phyloP scores from a whole-genome alignment of 2,113 vertebrate species.

The Cynopterus brachyotis region DNA sequence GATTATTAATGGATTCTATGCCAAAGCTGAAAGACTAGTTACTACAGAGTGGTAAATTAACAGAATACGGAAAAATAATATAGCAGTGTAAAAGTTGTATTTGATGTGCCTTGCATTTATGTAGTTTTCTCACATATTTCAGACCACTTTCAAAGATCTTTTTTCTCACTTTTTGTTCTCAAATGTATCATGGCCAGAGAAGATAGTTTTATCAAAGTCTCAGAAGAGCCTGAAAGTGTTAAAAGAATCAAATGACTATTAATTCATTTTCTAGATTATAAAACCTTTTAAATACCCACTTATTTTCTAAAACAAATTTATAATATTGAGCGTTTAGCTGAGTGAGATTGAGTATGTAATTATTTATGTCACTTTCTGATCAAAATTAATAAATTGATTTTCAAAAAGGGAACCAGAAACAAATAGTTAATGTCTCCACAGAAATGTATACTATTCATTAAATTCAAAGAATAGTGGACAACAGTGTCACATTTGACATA shows the following conservation, averaged over 20 bases:
- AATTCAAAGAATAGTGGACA: not conserved
- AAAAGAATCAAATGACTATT: not conserved
- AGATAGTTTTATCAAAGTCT: not conserved
- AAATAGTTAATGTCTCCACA: not conserved
- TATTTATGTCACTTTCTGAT: not conserved
- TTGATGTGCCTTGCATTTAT: not conserved
- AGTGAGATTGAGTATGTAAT: not conserved
- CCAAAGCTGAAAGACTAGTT: not conserved
- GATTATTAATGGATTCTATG: not conserved
- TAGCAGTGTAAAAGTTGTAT: not conserved
- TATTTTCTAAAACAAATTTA: conserved; percentile 11
- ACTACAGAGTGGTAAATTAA: not conserved
- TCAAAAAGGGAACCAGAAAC: not conserved
- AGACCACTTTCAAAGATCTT: not conserved
- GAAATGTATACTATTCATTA: not conserved
- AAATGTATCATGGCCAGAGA: not conserved
- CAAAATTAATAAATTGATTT: not conserved
- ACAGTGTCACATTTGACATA: not conserved
- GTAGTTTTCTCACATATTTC: not conserved
- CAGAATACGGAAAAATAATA: not conserved
- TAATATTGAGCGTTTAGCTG: not conserved
- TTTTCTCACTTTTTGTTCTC: not conserved
- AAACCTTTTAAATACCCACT: not conserved
- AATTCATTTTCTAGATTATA: not conserved
- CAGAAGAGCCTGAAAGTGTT: not conserved